Percentiles rank a stretch among this genome's conserved stretches.
phyloP scores from a whole-genome alignment of 1,140 invertebrate species.

The Venturia canescens region DNA sequence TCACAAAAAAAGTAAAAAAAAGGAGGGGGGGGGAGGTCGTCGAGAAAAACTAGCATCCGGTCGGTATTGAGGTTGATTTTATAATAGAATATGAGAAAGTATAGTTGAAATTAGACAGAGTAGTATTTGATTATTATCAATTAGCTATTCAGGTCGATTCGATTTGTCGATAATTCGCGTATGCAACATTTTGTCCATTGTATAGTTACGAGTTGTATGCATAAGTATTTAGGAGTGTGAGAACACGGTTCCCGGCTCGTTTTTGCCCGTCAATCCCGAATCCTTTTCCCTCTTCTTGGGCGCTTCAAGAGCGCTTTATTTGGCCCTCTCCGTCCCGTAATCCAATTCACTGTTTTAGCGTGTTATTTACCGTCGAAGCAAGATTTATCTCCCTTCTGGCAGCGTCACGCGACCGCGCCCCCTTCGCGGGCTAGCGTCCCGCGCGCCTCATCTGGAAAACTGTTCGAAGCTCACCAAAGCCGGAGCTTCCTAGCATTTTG shows the following conservation, averaged over 20 bases:
- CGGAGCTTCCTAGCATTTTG: not conserved
- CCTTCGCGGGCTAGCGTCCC: slow-evolving; percentile 27
- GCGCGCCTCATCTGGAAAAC: slow-evolving; percentile 19
- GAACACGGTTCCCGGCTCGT: slow-evolving; percentile 27
- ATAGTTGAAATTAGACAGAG: too few species aligned
- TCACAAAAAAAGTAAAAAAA: too few species aligned
- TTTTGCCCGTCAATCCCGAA: slow-evolving; percentile 33
- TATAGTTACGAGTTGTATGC: too few species aligned
- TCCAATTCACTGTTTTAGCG: slow-evolving; percentile 54
- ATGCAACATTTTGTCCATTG: too few species aligned
- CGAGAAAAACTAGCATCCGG: too few species aligned
- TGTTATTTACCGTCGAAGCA: slow-evolving; percentile 58
- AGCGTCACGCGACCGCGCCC: slow-evolving; percentile 49
- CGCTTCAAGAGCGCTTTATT: slow-evolving; percentile 49
- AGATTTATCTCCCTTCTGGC: slow-evolving; percentile 57
- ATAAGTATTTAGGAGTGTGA: not conserved
- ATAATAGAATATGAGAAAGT: too few species aligned
- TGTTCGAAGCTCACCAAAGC: slow-evolving; percentile 20
- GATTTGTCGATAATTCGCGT: too few species aligned
- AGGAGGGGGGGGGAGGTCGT: too few species aligned
- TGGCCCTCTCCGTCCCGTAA: slow-evolving; percentile 45
- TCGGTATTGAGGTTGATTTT: too few species aligned
- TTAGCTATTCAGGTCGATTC: too few species aligned
- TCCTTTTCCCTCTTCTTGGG: slow-evolving; percentile 32
- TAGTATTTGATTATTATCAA: too few species aligned